These are phyloP conservation scores for Vireo griseus DNA, from an alignment of 2,797 vertebrate species.

Conservation along the genomic window DNA sequence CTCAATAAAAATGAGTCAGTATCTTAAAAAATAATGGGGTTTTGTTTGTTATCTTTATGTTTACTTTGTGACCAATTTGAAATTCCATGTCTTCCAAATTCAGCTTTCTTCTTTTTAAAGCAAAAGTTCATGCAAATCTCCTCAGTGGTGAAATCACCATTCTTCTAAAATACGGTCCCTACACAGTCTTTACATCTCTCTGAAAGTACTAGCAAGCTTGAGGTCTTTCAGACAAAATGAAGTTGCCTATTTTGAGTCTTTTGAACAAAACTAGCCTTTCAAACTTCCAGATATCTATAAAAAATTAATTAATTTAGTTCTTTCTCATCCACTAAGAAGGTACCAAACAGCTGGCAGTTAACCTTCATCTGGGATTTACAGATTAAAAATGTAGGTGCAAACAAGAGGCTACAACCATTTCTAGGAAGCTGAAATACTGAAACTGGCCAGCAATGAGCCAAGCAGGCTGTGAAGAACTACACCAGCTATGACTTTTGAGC, in stretches of 20 bases:
- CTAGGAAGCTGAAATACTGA: neutral
- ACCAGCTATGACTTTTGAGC: neutral
- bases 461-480: neutral
- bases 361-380: neutral
- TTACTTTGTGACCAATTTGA: neutral
- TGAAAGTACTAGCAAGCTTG: neutral
- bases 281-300: neutral
- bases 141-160: neutral
- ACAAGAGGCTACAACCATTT: neutral
- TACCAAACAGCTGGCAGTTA: neutral
- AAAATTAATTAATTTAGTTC: neutral
- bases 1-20: neutral
- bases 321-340: neutral
- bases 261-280: neutral
- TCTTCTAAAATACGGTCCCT: neutral
- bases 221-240: neutral
- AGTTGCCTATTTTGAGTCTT: neutral
- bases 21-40: neutral
- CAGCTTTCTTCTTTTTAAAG: neutral
- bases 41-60: neutral
- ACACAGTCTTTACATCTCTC: neutral
- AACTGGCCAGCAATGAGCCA: neutral
- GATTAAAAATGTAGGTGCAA: neutral
- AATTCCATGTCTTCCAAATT: neutral
- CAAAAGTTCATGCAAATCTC: neutral